Base-by-base conservation (phyloP, 2,888 invertebrate species). In the Tholera decimalis region DNA sequence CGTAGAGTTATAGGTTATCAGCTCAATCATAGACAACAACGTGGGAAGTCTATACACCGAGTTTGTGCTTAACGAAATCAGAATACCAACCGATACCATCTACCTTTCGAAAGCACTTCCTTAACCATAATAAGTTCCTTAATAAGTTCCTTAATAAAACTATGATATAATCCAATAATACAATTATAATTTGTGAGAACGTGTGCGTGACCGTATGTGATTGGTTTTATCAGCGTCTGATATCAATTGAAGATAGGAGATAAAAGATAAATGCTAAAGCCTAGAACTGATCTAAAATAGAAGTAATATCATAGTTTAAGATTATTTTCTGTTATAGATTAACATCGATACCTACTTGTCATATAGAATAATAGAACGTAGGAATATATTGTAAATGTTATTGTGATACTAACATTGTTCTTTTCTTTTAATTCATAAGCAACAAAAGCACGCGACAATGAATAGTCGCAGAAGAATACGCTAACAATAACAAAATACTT, bases 1-100 rank as follows among this genome's bases (percentile, higher is more conserved):
- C 57, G 35, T 18, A n/a, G 60, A 56, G 58, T 57, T 79, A 65
- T 73, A 80, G 80, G 66, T 73, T 77, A 79, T 79, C 77, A 33
- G 58, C 49, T 53, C 64, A 71, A 76, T 79, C 73, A 49, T 43
- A 59, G 47, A 64, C 65, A 43, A 66, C 55, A 50, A 69, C 67
- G 69, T 77, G 66, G 28, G 69, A 77, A 65, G 26, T 41, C 18
- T 51, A 18, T 26, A 44, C 37, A 39, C 54, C 15, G 43, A 43
- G 28, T 43, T 53, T 46, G 18, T 37, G 59, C 28, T 33, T 37
- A 30, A 70, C 22, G 47, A 59, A 57, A 65, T 50, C 33, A 64
- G 22, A 63, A 74, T 53, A 30, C 37, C 60, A 47, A 68, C 62
- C 22, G 50, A 63, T 44, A 35, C 8, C 18, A 78, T 71, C 60